Percentiles rank a stretch among this genome's conserved stretches.
These are phyloP conservation scores for Acanthurus tractus DNA, from an alignment of 2,797 vertebrate species.

Conservation along the genomic window DNA sequence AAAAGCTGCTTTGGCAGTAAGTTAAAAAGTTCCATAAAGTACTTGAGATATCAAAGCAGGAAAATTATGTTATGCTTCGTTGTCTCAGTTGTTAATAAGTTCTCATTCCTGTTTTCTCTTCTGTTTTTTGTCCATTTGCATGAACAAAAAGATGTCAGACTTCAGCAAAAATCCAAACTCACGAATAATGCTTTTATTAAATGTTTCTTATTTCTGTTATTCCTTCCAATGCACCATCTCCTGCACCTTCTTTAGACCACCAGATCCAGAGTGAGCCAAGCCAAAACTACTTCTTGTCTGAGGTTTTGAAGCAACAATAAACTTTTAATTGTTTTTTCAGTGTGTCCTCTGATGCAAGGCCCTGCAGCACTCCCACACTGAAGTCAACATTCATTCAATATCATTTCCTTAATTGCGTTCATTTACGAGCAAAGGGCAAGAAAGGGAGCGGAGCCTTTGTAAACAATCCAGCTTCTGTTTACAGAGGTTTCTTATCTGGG, in stretches of 20 bases:
- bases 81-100: not conserved
- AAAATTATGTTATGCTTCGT: not conserved
- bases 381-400: constrained; percentile 46
- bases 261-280: not conserved
- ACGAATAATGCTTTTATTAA: not conserved
- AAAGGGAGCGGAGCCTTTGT: constrained; percentile 14
- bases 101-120: not conserved
- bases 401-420: constrained; percentile 59
- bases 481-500: constrained; percentile 49
- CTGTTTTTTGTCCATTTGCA: not conserved
- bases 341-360: constrained; percentile 29
- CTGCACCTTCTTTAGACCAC: not conserved
- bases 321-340: constrained; percentile 8
- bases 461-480: constrained; percentile 67
- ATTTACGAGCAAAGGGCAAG: constrained; percentile 44
- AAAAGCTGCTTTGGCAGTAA: constrained; percentile 36
- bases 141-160: not conserved
- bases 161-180: not conserved
- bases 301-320: constrained; percentile 1
- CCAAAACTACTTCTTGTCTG: not conserved
- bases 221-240: not conserved
- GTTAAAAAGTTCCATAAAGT: constrained; percentile 2
- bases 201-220: not conserved
- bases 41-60: constrained; percentile 8
- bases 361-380: constrained; percentile 26